These are phyloP conservation scores for Andricus curvator DNA, from an alignment of 2,888 invertebrate species.

Conservation along the genomic window DNA sequence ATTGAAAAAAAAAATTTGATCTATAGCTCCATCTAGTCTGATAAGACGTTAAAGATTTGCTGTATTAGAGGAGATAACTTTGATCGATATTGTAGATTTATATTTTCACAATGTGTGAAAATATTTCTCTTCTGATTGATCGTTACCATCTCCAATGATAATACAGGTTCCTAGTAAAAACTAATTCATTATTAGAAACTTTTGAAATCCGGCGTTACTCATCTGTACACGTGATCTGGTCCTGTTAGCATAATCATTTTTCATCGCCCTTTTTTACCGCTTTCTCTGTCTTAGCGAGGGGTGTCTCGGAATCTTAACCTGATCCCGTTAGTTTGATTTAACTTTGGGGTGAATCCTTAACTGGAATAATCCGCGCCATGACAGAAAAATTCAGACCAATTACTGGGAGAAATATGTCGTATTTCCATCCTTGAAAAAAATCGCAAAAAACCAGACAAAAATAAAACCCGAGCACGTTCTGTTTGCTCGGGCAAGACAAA, in stretches of 20 bases:
- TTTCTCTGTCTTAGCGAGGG: constrained; percentile 43
- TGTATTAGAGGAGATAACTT: too few species aligned
- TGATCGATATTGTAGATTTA: too few species aligned
- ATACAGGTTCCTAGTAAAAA: too few species aligned
- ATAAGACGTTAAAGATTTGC: too few species aligned
- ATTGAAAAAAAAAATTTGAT: too few species aligned
- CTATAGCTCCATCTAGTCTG: too few species aligned
- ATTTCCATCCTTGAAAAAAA: not conserved
- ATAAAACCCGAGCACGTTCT: constrained; percentile 25
- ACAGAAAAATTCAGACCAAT: constrained; percentile 59
- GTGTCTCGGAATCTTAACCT: constrained; percentile 48
- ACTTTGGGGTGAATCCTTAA: constrained; percentile 61
- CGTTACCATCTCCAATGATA: too few species aligned
- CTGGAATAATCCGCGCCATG: constrained; percentile 62
- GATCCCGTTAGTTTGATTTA: constrained; percentile 57
- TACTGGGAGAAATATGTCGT: constrained; percentile 53
- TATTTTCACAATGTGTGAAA: too few species aligned
- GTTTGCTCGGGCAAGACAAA: constrained; percentile 20
- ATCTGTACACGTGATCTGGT: constrained; percentile 33
- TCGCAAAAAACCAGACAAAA: constrained; percentile 10
- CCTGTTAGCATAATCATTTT: constrained; percentile 34
- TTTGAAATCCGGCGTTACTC: not conserved
- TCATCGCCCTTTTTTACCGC: constrained; percentile 20
- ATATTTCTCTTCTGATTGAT: too few species aligned
- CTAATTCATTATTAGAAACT: too few species aligned